Percentiles rank a stretch among this genome's conserved stretches.
Conservation (phyloP, 2,113 vertebrate species). For the Planiliza haematocheilus region DNA sequence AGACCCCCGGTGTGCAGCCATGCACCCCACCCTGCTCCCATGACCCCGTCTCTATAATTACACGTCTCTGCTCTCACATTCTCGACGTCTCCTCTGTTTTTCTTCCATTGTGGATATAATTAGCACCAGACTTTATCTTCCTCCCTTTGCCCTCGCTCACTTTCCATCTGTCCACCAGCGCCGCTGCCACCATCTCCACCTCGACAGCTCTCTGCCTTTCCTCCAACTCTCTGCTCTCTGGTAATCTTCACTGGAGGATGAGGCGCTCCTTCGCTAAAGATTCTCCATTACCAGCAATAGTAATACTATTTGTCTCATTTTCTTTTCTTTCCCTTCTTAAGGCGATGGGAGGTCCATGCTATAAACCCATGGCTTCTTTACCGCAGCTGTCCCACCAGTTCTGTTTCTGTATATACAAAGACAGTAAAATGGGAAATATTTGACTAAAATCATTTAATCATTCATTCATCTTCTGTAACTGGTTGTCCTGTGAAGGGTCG, state of each 20-base stretch:
- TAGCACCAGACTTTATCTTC: slow-evolving; percentile 56
- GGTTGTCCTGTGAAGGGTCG: too few species aligned
- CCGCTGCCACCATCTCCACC: background rate
- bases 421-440: too few species aligned
- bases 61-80: slow-evolving; percentile 65
- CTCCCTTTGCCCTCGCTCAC: slow-evolving; percentile 32
- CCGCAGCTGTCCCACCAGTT: too few species aligned
- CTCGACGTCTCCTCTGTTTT: slow-evolving; percentile 56
- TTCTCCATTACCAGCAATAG: background rate
- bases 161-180: slow-evolving; percentile 37
- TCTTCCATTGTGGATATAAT: slow-evolving; percentile 75
- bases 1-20: slow-evolving; percentile 56
- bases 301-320: too few species aligned
- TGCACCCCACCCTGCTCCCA: slow-evolving; percentile 56
- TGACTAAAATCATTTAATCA: too few species aligned
- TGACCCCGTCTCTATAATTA: slow-evolving; percentile 66
- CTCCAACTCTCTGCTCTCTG: background rate
- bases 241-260: background rate
- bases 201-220: background rate
- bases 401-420: too few species aligned
- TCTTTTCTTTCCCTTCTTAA: too few species aligned
- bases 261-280: background rate
- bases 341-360: too few species aligned
- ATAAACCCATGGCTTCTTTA: too few species aligned
- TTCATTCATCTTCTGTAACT: too few species aligned